Evolutionary conservation across 2,113 vertebrate species (phyloP).

Genomic region (Trematomus loennbergii): DNA sequence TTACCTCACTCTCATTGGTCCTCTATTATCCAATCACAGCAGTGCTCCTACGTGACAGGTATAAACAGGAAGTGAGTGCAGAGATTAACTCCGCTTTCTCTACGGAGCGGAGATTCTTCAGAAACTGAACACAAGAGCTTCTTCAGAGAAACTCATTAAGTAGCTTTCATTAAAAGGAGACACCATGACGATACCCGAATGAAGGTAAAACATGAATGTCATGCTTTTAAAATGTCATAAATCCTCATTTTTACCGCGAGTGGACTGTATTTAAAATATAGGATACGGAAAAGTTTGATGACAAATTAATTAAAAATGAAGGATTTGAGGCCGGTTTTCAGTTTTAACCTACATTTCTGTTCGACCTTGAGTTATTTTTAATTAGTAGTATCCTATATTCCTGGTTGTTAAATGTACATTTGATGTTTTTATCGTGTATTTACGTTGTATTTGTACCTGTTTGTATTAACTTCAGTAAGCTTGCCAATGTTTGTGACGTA

Average conservation of each 20-base stretch:
- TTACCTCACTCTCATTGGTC: slow-evolving; percentile 41
- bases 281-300: background rate
- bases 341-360: background rate
- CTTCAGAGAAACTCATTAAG: too few species aligned
- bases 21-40: slow-evolving; percentile 49
- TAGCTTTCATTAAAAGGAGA: background rate
- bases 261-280: too few species aligned
- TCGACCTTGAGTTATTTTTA: background rate
- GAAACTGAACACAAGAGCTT: too few species aligned
- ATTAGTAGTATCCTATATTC: background rate
- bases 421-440: background rate
- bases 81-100: background rate
- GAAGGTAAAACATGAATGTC: slow-evolving; percentile 51
- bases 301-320: background rate
- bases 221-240: background rate
- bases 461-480: background rate
- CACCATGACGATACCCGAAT: background rate
- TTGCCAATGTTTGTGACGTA: background rate
- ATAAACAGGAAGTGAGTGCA: slow-evolving; percentile 71
- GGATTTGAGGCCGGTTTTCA: background rate
- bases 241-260: background rate
- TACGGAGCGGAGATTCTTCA: background rate
- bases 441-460: background rate
- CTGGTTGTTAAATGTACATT: background rate
- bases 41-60: background rate